Percentiles rank a stretch among this genome's conserved stretches.
Evolutionary conservation across 2,797 vertebrate species (phyloP).

Genomic region (Semotilus atromaculatus): DNA sequence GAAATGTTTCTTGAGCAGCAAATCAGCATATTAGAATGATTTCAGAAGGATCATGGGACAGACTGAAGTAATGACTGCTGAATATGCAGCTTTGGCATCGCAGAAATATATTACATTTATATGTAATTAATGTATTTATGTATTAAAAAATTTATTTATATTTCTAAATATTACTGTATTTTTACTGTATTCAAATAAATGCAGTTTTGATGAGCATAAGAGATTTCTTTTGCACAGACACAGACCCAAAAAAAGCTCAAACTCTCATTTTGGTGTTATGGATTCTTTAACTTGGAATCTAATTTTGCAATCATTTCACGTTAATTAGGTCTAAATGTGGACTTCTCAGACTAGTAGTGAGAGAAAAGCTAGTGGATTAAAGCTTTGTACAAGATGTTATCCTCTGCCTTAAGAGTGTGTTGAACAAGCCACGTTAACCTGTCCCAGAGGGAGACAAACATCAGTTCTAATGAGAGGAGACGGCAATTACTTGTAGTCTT

Average conservation of each 20-base stretch:
- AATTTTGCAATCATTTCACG: not conserved
- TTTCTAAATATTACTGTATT: not conserved
- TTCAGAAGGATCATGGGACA: not conserved
- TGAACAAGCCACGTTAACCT: constrained; percentile 43
- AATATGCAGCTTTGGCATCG: no score
- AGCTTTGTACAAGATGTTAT: constrained; percentile 34
- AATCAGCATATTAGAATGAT: not conserved
- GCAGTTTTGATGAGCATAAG: not conserved
- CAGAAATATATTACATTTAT: not conserved
- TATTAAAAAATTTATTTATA: not conserved
- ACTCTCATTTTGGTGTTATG: not conserved
- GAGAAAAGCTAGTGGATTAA: constrained; percentile 37
- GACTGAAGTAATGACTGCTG: not conserved
- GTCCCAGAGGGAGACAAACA: constrained; percentile 29
- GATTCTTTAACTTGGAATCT: not conserved
- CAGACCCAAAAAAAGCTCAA: not conserved
- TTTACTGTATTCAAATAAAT: not conserved
- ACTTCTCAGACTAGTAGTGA: not conserved
- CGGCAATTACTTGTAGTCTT: constrained; percentile 31
- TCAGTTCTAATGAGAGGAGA: constrained; percentile 44
- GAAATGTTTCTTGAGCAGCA: not conserved
- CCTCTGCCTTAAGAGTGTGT: constrained; percentile 35
- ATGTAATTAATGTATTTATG: no score
- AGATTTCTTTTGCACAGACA: not conserved
- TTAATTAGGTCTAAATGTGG: constrained; percentile 32